Conservation (phyloP, 35 echinoderm and acorn worm species). For the Heliocidaris tuberculata region DNA sequence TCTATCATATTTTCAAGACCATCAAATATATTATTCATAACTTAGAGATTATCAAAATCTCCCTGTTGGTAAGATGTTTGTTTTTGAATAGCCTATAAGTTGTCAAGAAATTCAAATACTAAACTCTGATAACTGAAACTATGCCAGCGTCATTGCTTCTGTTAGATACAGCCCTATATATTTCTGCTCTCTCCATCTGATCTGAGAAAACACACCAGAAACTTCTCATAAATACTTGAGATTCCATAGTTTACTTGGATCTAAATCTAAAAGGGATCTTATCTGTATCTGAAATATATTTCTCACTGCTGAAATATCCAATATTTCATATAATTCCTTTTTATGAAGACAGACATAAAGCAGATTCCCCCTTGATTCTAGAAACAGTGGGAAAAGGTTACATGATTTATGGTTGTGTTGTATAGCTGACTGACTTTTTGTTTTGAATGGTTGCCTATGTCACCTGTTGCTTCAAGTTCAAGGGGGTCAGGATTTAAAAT, state of each 20-base stretch:
- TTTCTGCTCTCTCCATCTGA: not conserved
- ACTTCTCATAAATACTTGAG: constrained; percentile 7
- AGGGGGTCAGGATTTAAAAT: not conserved
- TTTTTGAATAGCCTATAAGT: constrained; percentile 4
- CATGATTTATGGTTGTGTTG: constrained; percentile 4
- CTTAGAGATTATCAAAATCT: not conserved
- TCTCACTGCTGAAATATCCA: not conserved
- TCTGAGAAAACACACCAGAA: not conserved
- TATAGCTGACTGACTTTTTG: constrained; percentile 3
- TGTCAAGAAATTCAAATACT: constrained; percentile 13
- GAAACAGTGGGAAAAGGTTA: not conserved
- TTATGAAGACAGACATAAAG: not conserved
- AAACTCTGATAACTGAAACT: not conserved
- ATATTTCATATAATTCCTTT: not conserved
- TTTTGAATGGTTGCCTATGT: constrained; percentile 11
- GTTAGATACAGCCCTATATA: not conserved
- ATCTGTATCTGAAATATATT: not conserved
- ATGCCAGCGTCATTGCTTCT: too few species aligned
- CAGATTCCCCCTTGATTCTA: not conserved
- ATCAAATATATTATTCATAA: not conserved
- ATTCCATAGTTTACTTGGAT: not conserved
- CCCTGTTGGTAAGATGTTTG: not conserved
- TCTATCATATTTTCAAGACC: not conserved
- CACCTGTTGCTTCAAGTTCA: constrained; percentile 1
- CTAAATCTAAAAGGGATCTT: not conserved